Evolutionary conservation across 2,888 invertebrate species (phyloP).

Genomic region (Agriopis marginaria): DNA sequence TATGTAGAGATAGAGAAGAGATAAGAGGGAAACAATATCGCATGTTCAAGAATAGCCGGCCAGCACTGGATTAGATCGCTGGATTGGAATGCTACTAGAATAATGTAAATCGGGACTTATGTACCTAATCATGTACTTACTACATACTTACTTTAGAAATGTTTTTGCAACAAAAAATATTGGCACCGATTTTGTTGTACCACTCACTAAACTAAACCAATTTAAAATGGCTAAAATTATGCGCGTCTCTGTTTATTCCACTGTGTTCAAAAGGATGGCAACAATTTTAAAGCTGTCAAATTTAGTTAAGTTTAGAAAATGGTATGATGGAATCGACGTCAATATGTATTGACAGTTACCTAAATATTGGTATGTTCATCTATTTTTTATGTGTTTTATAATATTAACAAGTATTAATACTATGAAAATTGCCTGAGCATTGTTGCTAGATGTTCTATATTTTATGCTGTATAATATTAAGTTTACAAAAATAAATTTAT

Average conservation of each 20-base stretch:
- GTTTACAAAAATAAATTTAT: slow-evolving; percentile 43
- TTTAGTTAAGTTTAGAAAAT: too few relatives aligned
- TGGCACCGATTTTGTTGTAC: too few relatives aligned
- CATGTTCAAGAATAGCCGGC: too few relatives aligned
- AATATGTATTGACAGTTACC: neutral
- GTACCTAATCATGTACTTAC: neutral
- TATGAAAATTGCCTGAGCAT: slow-evolving; percentile 33
- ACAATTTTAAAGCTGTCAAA: too few relatives aligned
- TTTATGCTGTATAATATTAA: slow-evolving; percentile 37
- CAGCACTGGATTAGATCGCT: neutral
- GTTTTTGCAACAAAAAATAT: neutral
- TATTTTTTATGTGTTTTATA: neutral
- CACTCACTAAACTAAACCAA: too few relatives aligned
- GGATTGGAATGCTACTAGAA: neutral
- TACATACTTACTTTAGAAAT: too few relatives aligned
- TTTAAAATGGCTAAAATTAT: too few relatives aligned
- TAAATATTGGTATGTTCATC: neutral
- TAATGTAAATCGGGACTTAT: neutral
- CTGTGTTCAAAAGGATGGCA: too few relatives aligned
- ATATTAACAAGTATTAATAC: slow-evolving; percentile 23
- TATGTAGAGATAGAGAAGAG: too few relatives aligned
- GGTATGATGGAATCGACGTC: too few relatives aligned
- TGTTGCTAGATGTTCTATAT: slow-evolving; percentile 38
- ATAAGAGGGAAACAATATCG: too few relatives aligned
- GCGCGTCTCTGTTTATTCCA: too few relatives aligned